phyloP scores from a whole-genome alignment of 2,113 vertebrate genomes.

The Gnathonemus longibarbis region DNA sequence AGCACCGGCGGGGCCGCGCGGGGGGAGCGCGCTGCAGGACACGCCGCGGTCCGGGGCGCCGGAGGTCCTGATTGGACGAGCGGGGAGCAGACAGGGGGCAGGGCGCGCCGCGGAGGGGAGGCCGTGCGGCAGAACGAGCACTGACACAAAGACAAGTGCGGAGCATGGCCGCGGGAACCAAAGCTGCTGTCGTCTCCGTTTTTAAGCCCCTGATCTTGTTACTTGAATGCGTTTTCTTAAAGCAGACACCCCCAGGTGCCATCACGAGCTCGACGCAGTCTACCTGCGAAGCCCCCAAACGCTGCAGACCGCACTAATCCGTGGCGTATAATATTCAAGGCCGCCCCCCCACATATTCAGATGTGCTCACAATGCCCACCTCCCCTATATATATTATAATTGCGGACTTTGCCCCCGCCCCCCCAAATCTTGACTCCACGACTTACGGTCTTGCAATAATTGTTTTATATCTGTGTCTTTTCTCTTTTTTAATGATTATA shows the following conservation, averaged over 20 bases:
- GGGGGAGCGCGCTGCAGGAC: not conserved
- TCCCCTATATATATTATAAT: not conserved
- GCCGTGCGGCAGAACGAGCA: not conserved
- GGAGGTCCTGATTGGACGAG: not conserved
- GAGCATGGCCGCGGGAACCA: not conserved
- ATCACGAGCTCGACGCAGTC: no score
- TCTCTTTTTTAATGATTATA: not conserved
- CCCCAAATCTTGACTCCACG: not conserved
- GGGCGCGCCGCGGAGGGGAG: not conserved
- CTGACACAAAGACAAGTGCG: slow-evolving; percentile 4
- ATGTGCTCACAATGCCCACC: not conserved
- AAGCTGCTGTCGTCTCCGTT: not conserved
- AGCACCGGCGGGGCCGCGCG: not conserved
- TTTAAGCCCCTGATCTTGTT: not conserved
- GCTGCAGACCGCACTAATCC: not conserved
- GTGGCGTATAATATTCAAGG: not conserved
- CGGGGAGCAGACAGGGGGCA: not conserved
- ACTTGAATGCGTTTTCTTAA: not conserved
- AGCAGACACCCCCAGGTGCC: not conserved
- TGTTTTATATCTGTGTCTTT: not conserved
- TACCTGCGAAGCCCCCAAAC: not conserved
- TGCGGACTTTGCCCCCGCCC: not conserved
- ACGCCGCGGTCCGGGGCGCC: not conserved
- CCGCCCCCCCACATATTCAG: not conserved
- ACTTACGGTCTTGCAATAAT: not conserved